Conservation (phyloP, 1,140 invertebrate genomes). For the Drosophila lowei region DNA sequence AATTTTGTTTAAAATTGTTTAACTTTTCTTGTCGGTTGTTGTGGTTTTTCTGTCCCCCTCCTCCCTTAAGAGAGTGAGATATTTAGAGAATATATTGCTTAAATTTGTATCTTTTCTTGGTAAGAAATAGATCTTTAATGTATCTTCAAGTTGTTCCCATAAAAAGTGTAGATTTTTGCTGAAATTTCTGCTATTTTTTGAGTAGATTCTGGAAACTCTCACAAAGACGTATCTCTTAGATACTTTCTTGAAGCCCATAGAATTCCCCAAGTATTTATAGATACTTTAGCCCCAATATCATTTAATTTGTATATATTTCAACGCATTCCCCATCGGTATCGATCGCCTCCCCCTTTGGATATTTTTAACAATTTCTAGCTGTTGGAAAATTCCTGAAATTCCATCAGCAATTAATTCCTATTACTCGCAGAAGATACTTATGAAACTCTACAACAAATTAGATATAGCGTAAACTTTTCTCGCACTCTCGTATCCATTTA, state of each 20-base stretch:
- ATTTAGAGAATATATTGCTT: background rate
- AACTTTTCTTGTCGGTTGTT: constrained; percentile 31
- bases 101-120: background rate
- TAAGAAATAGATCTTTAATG: background rate
- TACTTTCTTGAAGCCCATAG: too few species aligned
- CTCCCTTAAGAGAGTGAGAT: background rate
- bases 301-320: background rate
- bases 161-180: too few species aligned
- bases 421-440: constrained; percentile 38
- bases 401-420: constrained; percentile 39
- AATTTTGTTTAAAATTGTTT: constrained; percentile 48
- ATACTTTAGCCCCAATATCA: too few species aligned
- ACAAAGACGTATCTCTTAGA: too few species aligned
- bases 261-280: too few species aligned
- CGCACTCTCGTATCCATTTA: constrained; percentile 46
- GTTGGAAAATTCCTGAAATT: constrained; percentile 14
- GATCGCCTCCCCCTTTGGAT: background rate
- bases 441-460: constrained; percentile 33
- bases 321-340: background rate
- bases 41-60: background rate
- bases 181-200: too few species aligned
- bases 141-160: too few species aligned
- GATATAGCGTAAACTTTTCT: constrained; percentile 11
- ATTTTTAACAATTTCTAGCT: constrained; percentile 10
- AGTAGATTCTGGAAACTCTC: too few species aligned